Evolutionary conservation across 2,797 vertebrate species (phyloP).

Genomic region (Acanthopagrus latus): DNA sequence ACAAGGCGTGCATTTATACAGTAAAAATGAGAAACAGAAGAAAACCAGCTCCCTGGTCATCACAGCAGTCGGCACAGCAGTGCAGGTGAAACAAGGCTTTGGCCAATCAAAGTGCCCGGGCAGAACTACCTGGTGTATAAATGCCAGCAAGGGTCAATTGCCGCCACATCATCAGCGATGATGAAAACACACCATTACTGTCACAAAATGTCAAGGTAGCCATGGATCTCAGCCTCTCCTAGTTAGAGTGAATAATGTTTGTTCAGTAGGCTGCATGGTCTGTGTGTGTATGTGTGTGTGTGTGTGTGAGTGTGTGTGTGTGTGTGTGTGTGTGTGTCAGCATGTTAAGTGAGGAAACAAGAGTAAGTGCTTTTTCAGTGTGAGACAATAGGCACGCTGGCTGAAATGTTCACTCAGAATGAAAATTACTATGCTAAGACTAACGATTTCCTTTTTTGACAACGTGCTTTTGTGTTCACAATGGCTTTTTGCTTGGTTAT

Average conservation of each 20-base stretch:
- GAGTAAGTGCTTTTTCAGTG: slow-evolving; percentile 60
- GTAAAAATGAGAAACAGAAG: slow-evolving; percentile 47
- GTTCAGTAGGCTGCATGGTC: slow-evolving; percentile 48
- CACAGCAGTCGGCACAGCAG: slow-evolving; percentile 59
- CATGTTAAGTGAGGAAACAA: slow-evolving; percentile 67
- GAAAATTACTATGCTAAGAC: slow-evolving; percentile 69
- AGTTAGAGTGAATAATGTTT: slow-evolving; percentile 69
- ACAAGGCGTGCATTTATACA: slow-evolving; percentile 41
- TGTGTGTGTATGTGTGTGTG: slow-evolving; percentile 34
- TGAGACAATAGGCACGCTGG: slow-evolving; percentile 65
- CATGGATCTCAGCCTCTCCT: slow-evolving; percentile 63
- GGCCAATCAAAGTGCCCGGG: slow-evolving; percentile 50
- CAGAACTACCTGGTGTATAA: slow-evolving; percentile 66
- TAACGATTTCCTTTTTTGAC: slow-evolving; percentile 70
- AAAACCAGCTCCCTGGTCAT: slow-evolving; percentile 36
- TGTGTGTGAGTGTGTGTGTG: slow-evolving; percentile 57
- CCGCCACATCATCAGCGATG: slow-evolving; percentile 64
- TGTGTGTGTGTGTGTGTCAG: slow-evolving; percentile 46
- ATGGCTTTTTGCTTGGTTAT: slow-evolving; percentile 60
- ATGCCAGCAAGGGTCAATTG: slow-evolving; percentile 76
- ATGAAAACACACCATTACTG: slow-evolving; percentile 77
- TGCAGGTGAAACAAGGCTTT: slow-evolving; percentile 57
- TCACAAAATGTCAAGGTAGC: slow-evolving; percentile 71
- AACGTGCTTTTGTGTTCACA: slow-evolving; percentile 68
- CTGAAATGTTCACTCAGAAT: slow-evolving; percentile 65